Conservation (phyloP, 2,113 vertebrate genomes). For the Nematolebias whitei region DNA sequence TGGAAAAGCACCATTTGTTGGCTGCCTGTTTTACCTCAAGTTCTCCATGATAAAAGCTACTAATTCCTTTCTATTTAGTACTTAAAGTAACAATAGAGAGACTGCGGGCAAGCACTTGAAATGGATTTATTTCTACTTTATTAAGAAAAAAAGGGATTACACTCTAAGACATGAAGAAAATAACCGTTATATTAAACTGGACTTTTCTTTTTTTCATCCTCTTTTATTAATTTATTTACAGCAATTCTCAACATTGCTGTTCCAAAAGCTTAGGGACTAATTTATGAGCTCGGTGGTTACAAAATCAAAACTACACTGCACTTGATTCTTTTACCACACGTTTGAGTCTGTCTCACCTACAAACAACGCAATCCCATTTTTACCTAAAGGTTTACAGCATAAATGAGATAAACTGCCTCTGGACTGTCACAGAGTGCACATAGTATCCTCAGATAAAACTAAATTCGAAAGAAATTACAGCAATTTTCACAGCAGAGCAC, state of each 20-base stretch:
- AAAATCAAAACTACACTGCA: background rate
- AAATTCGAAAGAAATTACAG: too few relatives aligned
- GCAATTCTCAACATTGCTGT: background rate
- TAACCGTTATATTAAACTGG: background rate
- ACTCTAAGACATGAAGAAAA: background rate
- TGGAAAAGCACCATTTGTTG: background rate
- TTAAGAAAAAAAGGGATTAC: background rate
- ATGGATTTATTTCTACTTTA: background rate
- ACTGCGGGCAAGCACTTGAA: background rate
- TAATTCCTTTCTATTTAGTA: background rate
- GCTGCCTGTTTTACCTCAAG: conserved; percentile 1
- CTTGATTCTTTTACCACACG: too few relatives aligned
- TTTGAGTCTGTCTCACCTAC: too few relatives aligned
- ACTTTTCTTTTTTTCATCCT: background rate
- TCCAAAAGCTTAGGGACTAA: background rate
- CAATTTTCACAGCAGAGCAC: too few relatives aligned
- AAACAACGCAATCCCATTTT: background rate
- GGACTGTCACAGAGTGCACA: too few relatives aligned
- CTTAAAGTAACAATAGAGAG: background rate
- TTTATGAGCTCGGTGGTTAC: background rate
- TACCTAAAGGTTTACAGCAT: background rate
- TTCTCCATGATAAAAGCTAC: background rate
- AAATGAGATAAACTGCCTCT: too few relatives aligned
- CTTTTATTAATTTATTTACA: background rate
- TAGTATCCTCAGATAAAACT: too few relatives aligned